Percentiles rank a stretch among this genome's conserved stretches.
Conservation (phyloP, 2,888 invertebrate genomes). For the Helicoverpa assulta region DNA sequence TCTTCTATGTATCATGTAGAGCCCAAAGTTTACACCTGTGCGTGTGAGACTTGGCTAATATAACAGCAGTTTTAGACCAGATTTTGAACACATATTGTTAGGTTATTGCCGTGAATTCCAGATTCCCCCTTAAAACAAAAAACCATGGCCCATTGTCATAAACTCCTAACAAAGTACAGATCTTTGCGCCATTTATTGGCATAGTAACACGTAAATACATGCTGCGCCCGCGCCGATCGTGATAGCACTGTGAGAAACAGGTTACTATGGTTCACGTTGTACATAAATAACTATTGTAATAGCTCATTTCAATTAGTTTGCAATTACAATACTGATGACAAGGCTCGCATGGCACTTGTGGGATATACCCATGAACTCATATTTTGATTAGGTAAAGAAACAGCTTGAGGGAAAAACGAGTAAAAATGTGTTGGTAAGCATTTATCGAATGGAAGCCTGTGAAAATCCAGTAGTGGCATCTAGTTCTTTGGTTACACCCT, state of each 20-base stretch:
- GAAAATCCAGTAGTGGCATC: no score
- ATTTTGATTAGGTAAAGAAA: background rate
- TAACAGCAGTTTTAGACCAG: no score
- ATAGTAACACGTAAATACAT: slow-evolving; percentile 41
- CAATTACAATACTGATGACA: slow-evolving; percentile 36
- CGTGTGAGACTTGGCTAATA: no score
- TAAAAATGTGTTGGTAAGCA: no score
- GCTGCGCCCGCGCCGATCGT: slow-evolving; percentile 30
- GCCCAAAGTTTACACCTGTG: no score
- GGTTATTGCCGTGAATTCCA: no score
- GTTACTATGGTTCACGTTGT: slow-evolving; percentile 38
- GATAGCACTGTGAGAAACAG: slow-evolving; percentile 49
- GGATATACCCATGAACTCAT: background rate
- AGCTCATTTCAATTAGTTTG: slow-evolving; percentile 44
- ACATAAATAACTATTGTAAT: slow-evolving; percentile 47
- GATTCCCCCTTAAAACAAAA: no score
- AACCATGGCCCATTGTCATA: background rate
- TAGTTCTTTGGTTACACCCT: no score
- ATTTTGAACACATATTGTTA: no score
- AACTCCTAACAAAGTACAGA: background rate
- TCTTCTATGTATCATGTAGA: no score
- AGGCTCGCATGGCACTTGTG: slow-evolving; percentile 15
- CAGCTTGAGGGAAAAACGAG: background rate
- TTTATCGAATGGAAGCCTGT: no score
- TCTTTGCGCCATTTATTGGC: background rate